Evolutionary conservation across 2,113 vertebrate genomes (phyloP).

Genomic region (Nothobranchius furzeri): DNA sequence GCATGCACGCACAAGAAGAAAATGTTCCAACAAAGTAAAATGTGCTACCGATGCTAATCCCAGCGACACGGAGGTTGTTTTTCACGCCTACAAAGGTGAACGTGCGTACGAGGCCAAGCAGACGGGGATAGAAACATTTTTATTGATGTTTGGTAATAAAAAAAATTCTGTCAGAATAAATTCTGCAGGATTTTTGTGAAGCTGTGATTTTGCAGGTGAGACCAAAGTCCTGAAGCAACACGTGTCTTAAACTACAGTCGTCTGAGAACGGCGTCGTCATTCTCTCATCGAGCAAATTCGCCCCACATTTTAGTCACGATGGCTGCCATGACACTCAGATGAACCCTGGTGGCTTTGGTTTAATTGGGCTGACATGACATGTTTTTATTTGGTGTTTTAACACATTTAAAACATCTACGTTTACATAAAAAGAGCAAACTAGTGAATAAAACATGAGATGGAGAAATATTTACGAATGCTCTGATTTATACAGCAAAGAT

Average conservation of each 20-base stretch:
- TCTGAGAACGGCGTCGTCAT: no score
- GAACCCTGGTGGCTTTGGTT: not conserved
- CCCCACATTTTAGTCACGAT: no score
- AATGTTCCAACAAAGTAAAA: no score
- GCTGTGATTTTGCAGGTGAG: not conserved
- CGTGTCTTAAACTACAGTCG: not conserved
- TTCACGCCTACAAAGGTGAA: no score
- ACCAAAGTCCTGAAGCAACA: not conserved
- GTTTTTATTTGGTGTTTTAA: not conserved
- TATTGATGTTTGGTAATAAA: slow-evolving; percentile 66
- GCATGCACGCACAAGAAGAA: not conserved
- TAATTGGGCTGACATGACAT: not conserved
- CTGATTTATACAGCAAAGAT: not conserved
- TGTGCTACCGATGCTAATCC: no score
- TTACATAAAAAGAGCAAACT: no score
- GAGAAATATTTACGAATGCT: not conserved
- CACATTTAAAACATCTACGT: not conserved
- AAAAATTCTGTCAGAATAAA: slow-evolving; percentile 21
- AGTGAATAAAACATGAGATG: no score
- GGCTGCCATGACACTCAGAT: no score
- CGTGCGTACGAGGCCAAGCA: no score
- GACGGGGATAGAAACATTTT: no score
- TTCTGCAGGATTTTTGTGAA: slow-evolving; percentile 30
- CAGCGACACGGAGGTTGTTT: no score
- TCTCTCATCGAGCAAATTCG: no score